Base-by-base conservation (phyloP, 2,113 vertebrate genomes). In the Lophius piscatorius region DNA sequence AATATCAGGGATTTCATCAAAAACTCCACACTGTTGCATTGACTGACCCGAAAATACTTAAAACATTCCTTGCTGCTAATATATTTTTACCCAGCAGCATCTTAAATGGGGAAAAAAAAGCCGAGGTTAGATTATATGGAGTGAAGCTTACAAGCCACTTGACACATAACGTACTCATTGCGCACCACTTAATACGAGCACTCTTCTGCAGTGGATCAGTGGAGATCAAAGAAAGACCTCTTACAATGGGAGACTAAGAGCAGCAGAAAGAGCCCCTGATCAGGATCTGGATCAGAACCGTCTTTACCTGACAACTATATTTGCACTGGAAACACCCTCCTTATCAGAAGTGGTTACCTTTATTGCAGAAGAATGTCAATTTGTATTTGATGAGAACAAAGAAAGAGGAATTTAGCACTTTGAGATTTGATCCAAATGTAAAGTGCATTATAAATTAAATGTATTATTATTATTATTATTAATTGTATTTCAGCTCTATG, bases 161-260 rank as follows among this genome's bases (percentile, higher is more conserved):
- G 31, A 56, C 22, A 48, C 54, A 40, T 39, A 42, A 42, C 34
- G 50, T 35, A 24, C n/a, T 34, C 41, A 11, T 45, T 58, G 58
- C 38, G 56, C 64, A 59, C 62, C 80, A 82, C 81, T 70, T 74
- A 79, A 72, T 56, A 33, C 48, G 49, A 26, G 2, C 35, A 26
- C 38, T 54, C 39, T 18, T 51, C 60, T 52, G 72, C 52, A 74
- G 78, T 61, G 63, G 64, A 79, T 76, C 68, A 78, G 65, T 13
- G 18, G 5, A 74, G 72, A 82, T 84, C 78, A 86, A 73, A 73
- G 51, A 17, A 5, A 55, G 69, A 74, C 67, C 60, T 56, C 58
- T 70, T 49, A 41, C 31, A 74, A 71, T 59, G 40, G 46, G 61
- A 64, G 63, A 44, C 24, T 59, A 47, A 65, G 41, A 69, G 66